phyloP scores from a whole-genome alignment of 2,888 invertebrate species.

The Tuta absoluta region DNA sequence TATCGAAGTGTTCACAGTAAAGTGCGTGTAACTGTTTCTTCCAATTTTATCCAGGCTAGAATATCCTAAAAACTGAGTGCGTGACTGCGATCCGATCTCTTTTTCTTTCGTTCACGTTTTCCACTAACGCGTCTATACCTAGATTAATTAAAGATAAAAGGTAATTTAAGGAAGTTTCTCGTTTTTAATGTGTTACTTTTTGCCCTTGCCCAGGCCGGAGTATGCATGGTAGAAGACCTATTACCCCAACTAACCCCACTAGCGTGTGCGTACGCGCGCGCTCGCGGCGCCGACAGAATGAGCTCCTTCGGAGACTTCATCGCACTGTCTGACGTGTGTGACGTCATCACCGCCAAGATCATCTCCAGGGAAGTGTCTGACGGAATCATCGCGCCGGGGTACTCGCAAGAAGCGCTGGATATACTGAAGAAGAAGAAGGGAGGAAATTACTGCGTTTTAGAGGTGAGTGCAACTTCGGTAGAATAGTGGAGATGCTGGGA shows the following conservation, averaged over 20 bases:
- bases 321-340: slow-evolving; percentile 95
- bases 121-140: no score
- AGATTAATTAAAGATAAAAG: no score
- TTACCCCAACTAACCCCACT: slow-evolving; percentile 87
- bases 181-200: neutral
- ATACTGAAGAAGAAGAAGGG: slow-evolving; percentile 96
- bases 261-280: slow-evolving; percentile 96
- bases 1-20: no score
- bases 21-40: no score
- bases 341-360: slow-evolving; percentile 93
- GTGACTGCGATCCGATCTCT: no score
- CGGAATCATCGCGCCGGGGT: slow-evolving; percentile 98
- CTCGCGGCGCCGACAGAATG: slow-evolving; percentile 99
- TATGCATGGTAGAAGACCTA: slow-evolving; percentile 97
- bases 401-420: slow-evolving; percentile 89
- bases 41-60: no score
- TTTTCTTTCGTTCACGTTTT: no score
- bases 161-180: no score
- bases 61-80: no score
- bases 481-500: no score
- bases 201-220: slow-evolving; percentile 83
- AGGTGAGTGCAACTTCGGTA: slow-evolving; percentile 66
- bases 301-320: slow-evolving; percentile 99
- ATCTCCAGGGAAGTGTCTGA: slow-evolving; percentile 98
- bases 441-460: slow-evolving; percentile 93